Evolutionary conservation across 2,888 invertebrate species (phyloP), one percentile per base, ranked within the genome.

Genomic region (Brassicogethes aeneus): DNA sequence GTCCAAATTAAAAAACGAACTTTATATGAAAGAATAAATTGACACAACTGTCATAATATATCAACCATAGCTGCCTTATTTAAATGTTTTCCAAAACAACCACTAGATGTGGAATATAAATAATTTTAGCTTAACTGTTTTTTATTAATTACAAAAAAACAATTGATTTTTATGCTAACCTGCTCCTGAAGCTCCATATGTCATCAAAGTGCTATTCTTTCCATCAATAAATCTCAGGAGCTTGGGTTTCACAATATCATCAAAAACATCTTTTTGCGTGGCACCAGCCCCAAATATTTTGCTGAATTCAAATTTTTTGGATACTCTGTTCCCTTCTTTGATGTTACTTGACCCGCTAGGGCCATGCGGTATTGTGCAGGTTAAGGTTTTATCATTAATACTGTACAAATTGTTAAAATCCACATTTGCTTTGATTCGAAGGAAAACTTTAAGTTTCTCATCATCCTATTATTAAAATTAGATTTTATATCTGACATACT

Each of bases 171-270:
- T n/a, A n/a, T n/a, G n/a, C n/a, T 92, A 91, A 16, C 94, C 94
- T 0, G 92, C 87, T 42, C 89, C 90, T 0, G 90, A 91, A 0
- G 90, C 85, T 3, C 94, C 95, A 62, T 94, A 94, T 0, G 87
- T 83, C 48, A 94, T 79, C 0, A 94, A 69, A 0, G 87, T 80
- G 40, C 82, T 82, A 64, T 81, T 88, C 47, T 82, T 77, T 0
- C 89, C 79, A 7, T 76, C 63, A 15, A 66, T 58, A 47, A 65
- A 64, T 34, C 54, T 45, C 10, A 62, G 32, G 3, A 65, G 41
- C 46, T 59, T 62, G n/a, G 52, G 49, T 47, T 61, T 62, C 3
- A 65, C 56, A 16, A 61, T 48, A 17, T 42, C 30, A 42, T 64
- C 52, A 47, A 65, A 66, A 30, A 65, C 40, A 16, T 62, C 59